Percentiles rank a stretch among this genome's conserved stretches.
phyloP scores from a whole-genome alignment of 2,888 invertebrate species.

The Catocala sponsa region DNA sequence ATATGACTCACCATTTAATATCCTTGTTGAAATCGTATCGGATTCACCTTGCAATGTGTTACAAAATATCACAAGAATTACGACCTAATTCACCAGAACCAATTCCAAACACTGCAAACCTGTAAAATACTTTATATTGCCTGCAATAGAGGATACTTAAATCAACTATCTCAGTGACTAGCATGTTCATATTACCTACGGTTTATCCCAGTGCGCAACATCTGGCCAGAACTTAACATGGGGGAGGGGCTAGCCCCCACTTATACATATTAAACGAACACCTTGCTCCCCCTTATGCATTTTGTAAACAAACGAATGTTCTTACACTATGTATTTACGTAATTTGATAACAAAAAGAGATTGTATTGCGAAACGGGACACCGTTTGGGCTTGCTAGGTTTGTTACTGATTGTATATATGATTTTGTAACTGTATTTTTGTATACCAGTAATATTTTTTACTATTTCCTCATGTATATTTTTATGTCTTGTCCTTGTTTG shows the following conservation, averaged over 20 bases:
- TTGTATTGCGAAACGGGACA: conserved; percentile 28
- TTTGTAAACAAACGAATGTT: conserved; percentile 57
- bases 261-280: conserved; percentile 65
- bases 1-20: neutral
- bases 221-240: conserved; percentile 44
- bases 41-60: neutral
- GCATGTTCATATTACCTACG: conserved; percentile 40
- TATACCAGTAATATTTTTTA: neutral
- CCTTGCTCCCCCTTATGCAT: conserved; percentile 64
- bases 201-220: conserved; percentile 37
- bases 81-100: conserved; percentile 9
- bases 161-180: conserved; percentile 23
- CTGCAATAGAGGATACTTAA: conserved; percentile 19
- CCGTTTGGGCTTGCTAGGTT: conserved; percentile 5
- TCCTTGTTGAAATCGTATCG: neutral
- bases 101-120: conserved; percentile 10
- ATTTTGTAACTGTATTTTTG: conserved; percentile 20
- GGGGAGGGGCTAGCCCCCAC: conserved; percentile 45
- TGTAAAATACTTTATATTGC: conserved; percentile 13
- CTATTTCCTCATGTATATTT: neutral
- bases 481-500: neutral
- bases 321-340: conserved; percentile 35
- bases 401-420: conserved; percentile 15
- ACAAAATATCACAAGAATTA: conserved; percentile 6
- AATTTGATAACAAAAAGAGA: conserved; percentile 47